These are phyloP conservation scores for Halyomorpha halys DNA, from an alignment of 1,140 invertebrate genomes.

Conservation along the genomic window DNA sequence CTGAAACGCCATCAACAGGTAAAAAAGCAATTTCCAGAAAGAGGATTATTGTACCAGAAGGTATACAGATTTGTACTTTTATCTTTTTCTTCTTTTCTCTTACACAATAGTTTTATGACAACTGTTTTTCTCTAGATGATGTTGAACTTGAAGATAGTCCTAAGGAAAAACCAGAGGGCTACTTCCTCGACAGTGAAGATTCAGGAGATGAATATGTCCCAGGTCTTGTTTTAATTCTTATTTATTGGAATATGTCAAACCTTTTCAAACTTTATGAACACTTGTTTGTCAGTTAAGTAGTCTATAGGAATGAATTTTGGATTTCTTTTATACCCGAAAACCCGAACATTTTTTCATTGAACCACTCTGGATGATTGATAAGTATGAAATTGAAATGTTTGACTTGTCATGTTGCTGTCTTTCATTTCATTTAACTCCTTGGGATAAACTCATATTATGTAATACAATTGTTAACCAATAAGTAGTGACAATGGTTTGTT, in stretches of 20 bases:
- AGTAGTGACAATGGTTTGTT: too few species aligned
- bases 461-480: too few species aligned
- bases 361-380: too few species aligned
- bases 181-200: conserved; percentile 27
- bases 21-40: conserved; percentile 1
- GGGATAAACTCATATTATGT: too few species aligned
- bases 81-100: not conserved
- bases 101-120: not conserved
- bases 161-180: conserved; percentile 16
- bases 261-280: too few species aligned
- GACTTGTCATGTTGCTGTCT: too few species aligned
- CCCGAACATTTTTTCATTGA: too few species aligned
- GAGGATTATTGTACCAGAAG: conserved; percentile 7
- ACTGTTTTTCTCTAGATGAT: conserved; percentile 5
- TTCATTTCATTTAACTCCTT: too few species aligned
- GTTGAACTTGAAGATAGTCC: conserved; percentile 15
- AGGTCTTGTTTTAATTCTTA: conserved; percentile 18
- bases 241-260: not conserved
- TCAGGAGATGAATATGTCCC: conserved; percentile 32
- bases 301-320: too few species aligned
- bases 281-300: too few species aligned
- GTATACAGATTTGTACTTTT: not conserved
- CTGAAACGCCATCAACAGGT: not conserved
- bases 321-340: too few species aligned
- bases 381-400: too few species aligned